Percentiles rank a stretch among this genome's conserved stretches.
Evolutionary conservation across 2,113 vertebrate species (phyloP).

Genomic region (Echinops telfairi): DNA sequence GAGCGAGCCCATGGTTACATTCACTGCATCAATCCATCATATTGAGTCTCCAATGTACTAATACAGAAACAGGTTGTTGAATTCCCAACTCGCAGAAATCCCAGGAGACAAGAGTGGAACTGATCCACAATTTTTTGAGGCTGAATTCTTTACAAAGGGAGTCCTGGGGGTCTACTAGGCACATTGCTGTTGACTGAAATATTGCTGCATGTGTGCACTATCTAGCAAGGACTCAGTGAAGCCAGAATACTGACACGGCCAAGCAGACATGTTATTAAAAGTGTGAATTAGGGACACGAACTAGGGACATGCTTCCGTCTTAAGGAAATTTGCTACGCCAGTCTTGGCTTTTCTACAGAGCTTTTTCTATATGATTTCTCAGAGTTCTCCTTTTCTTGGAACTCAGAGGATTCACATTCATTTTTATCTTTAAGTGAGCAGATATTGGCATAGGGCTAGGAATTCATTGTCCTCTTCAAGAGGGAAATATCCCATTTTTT

Average conservation of each 20-base stretch:
- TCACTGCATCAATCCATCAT: no score
- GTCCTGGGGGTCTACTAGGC: not conserved
- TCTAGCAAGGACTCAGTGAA: not conserved
- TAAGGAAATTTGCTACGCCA: not conserved
- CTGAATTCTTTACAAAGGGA: not conserved
- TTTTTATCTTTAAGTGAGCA: conserved; percentile 28
- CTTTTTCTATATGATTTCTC: not conserved
- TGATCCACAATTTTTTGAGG: not conserved
- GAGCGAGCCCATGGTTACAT: no score
- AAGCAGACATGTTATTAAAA: not conserved
- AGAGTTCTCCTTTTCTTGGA: not conserved
- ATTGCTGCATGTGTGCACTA: not conserved
- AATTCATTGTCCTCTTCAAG: not conserved
- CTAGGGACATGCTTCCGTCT: not conserved
- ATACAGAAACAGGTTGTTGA: not conserved
- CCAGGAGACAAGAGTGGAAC: no score
- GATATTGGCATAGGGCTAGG: not conserved
- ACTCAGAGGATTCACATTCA: not conserved
- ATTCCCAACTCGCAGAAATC: no score
- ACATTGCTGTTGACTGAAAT: no score
- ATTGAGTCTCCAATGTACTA: not conserved
- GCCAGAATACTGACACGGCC: not conserved
- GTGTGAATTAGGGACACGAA: not conserved
- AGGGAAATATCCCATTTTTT: not conserved
- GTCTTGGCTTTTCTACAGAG: not conserved